Percentiles rank a stretch among this genome's conserved stretches.
Evolutionary conservation across 2,888 invertebrate species (phyloP).

Genomic region (Acanthococcus lagerstroemiae): DNA sequence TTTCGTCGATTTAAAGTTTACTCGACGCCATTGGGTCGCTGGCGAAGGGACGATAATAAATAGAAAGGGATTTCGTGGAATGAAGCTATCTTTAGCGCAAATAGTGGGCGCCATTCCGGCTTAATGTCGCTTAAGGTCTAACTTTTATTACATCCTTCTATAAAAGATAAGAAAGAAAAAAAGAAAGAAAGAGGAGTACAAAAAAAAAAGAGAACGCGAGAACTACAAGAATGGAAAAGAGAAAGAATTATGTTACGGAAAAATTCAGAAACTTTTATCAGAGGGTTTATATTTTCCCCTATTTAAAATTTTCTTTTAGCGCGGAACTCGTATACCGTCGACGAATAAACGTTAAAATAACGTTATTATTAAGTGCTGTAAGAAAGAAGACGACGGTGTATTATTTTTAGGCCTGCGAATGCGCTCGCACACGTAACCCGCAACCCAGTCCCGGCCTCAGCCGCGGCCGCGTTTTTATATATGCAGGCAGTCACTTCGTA

Average conservation of each 20-base stretch:
- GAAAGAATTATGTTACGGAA: conserved; percentile 13
- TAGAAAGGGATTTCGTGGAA: conserved; percentile 28
- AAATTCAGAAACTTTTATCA: conserved; percentile 14
- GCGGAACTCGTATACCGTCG: not conserved
- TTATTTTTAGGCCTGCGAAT: not conserved
- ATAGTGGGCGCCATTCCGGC: conserved; percentile 29
- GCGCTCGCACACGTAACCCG: no score
- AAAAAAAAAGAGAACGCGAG: not conserved
- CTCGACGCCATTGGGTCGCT: conserved; percentile 27
- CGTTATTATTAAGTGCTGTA: not conserved
- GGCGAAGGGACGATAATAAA: conserved; percentile 21
- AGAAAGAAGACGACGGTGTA: not conserved
- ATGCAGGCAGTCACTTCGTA: no score
- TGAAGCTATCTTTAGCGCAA: conserved; percentile 29
- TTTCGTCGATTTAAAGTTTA: conserved; percentile 19
- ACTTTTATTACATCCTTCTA: conserved; percentile 26
- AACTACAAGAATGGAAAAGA: conserved; percentile 6
- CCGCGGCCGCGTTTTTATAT: no score
- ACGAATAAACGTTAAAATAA: not conserved
- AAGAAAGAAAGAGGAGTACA: conserved; percentile 3
- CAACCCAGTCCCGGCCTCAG: no score
- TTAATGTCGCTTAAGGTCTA: conserved; percentile 29
- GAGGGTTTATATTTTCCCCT: conserved; percentile 20
- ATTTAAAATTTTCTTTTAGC: conserved; percentile 6
- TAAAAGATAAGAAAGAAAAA: conserved; percentile 18